These are phyloP conservation scores for Ceratina australensis DNA, from an alignment of 1,140 invertebrate species.

Conservation along the genomic window DNA sequence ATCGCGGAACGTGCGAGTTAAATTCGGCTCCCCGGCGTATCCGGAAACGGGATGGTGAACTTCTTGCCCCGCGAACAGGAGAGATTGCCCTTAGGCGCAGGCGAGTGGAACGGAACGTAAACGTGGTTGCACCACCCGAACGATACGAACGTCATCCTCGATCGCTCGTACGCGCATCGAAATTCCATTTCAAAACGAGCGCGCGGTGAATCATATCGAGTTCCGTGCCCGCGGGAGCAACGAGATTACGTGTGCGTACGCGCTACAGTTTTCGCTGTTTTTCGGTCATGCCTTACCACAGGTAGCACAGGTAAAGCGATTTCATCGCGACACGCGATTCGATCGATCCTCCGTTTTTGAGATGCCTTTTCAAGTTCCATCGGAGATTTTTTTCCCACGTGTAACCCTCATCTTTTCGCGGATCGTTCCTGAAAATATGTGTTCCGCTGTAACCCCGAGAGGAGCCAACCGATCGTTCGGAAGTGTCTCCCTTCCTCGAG, in stretches of 20 bases:
- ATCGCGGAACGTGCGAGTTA: not conserved
- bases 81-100: slow-evolving; percentile 14
- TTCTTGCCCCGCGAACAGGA: not conserved
- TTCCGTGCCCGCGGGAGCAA: not conserved
- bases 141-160: slow-evolving; percentile 15
- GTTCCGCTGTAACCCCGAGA: slow-evolving; percentile 39
- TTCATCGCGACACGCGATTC: too few species aligned
- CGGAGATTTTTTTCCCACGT: too few species aligned
- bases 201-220: slow-evolving; percentile 1
- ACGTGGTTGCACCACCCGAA: slow-evolving; percentile 24
- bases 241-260: too few species aligned
- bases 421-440: slow-evolving; percentile 33
- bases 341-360: not conserved
- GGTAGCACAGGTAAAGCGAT: too few species aligned
- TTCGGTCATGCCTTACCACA: too few species aligned
- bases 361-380: too few species aligned
- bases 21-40: not conserved
- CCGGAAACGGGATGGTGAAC: not conserved
- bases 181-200: slow-evolving; percentile 15
- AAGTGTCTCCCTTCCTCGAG: slow-evolving; percentile 59
- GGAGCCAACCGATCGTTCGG: not conserved
- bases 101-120: slow-evolving; percentile 33
- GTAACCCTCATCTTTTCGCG: not conserved
- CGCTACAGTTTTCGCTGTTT: slow-evolving; percentile 32
- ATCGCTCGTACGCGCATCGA: slow-evolving; percentile 11